phyloP scores from a whole-genome alignment of 2,113 vertebrate species.

The Tiliqua scincoides region DNA sequence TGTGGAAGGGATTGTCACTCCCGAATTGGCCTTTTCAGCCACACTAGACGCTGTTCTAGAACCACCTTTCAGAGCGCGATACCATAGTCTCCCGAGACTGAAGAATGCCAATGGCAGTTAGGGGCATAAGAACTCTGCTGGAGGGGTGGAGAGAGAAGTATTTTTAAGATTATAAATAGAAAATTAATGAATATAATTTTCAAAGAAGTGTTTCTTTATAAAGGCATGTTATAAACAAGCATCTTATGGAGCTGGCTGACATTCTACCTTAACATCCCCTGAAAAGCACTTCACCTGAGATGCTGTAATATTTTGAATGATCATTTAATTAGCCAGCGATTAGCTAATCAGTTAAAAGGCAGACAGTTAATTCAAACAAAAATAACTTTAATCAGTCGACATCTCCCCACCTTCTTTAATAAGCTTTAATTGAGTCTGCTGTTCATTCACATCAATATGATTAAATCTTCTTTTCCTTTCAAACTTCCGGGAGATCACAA shows the following conservation, averaged over 20 bases:
- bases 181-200: not conserved
- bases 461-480: conserved; percentile 1
- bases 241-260: not conserved
- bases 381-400: not conserved
- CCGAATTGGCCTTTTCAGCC: too few relatives aligned
- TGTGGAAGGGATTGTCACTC: too few relatives aligned
- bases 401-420: conserved; percentile 10
- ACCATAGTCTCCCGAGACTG: too few relatives aligned
- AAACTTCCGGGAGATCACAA: not conserved
- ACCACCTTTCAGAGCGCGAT: too few relatives aligned
- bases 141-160: too few relatives aligned
- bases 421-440: not conserved
- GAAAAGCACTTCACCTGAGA: conserved; percentile 4
- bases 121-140: not conserved
- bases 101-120: too few relatives aligned
- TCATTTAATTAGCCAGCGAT: conserved; percentile 12
- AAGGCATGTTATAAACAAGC: not conserved
- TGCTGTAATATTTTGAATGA: not conserved
- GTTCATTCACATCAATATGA: not conserved
- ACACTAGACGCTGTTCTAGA: too few relatives aligned
- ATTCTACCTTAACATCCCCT: not conserved
- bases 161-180: not conserved
- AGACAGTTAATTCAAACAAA: conserved; percentile 8
- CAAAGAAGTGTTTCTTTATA: not conserved
- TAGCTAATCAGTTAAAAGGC: conserved; percentile 18